Base-by-base conservation (phyloP, 2,113 vertebrate genomes). In the Megaleporinus macrocephalus region DNA sequence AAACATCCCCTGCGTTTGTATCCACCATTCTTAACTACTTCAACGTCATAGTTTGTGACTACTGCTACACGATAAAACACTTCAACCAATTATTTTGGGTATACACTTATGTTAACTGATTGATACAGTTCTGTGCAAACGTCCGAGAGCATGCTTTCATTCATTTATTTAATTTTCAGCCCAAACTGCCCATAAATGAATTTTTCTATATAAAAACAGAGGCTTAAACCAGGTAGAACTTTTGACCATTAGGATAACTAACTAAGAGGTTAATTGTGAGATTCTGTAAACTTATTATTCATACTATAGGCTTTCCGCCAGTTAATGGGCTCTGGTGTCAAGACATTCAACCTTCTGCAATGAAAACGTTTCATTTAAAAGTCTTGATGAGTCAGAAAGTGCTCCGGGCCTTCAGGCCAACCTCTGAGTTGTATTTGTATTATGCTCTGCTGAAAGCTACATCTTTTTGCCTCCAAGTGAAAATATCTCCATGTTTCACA, bases 401-500 rank as follows among this genome's bases (percentile, higher is more conserved):
- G 29, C 51, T 49, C 7, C 57, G 66, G 51, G 70, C 69, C 79
- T 81, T 30, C 18, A 79, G 41, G 76, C 62, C 61, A 73, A 26
- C 78, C 77, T 77, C 12, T 66, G 72, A 57, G 65, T 44, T 76
- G 53, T 22, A 78, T 84, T 83, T 90, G 89, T 84, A 76, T 84
- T 78, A 82, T 89, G 86, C 74, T 90, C 89, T 88, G 69, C 77
- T 86, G 53, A 86, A 66, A 82, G 75, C 80, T 80, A 41, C 27
- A 73, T 86, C 61, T 29, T 83, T 81, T 77, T 86, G 44, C 75
- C 80, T 84, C 44, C 33, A 84, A 88, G 51, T 51, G 75, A 80
- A 83, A 62, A 82, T 4, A 36, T n/a, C n/a, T n/a, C n/a, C n/a
- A n/a, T n/a, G 7, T 72, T 79, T 33, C 20, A 80, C 65, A 83